phyloP scores from a whole-genome alignment of 2,797 vertebrate genomes.

The Dicrostonyx torquatus region DNA sequence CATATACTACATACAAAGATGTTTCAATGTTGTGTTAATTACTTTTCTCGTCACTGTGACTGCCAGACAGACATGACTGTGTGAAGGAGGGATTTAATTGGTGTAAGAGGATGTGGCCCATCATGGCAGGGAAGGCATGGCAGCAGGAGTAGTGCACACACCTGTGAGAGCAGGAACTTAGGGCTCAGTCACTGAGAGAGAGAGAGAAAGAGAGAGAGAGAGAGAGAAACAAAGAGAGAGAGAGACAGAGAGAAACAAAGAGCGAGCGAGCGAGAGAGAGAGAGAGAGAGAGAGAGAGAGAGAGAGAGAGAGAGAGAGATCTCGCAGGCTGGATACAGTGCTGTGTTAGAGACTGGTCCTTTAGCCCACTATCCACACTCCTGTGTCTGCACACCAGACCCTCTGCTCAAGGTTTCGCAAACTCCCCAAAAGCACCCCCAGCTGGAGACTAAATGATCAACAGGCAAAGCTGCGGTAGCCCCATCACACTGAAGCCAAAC shows the following conservation, averaged over 20 bases:
- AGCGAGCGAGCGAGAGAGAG: no score
- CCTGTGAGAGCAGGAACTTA: background rate
- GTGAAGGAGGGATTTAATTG: background rate
- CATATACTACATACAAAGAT: background rate
- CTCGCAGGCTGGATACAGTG: background rate
- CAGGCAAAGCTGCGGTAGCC: background rate
- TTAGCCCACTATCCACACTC: background rate
- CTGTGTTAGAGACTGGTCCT: background rate
- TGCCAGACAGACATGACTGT: background rate
- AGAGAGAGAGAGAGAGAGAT: background rate
- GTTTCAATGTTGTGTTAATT: background rate
- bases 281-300: background rate
- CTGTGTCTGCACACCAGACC: background rate
- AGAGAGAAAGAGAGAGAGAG: background rate
- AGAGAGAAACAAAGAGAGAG: background rate
- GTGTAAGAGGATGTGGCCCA: background rate
- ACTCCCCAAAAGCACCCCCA: background rate
- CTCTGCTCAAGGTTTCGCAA: background rate
- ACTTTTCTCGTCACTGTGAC: background rate
- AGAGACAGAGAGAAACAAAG: background rate
- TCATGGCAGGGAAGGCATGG: background rate
- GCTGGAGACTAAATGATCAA: background rate
- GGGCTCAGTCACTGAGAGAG: no score
- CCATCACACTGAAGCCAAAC: background rate
- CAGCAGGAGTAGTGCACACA: accelerated